Percentiles rank a stretch among this genome's conserved stretches.
Evolutionary conservation across 2,113 vertebrate species (phyloP).

Genomic region (Solenodon paradoxus): DNA sequence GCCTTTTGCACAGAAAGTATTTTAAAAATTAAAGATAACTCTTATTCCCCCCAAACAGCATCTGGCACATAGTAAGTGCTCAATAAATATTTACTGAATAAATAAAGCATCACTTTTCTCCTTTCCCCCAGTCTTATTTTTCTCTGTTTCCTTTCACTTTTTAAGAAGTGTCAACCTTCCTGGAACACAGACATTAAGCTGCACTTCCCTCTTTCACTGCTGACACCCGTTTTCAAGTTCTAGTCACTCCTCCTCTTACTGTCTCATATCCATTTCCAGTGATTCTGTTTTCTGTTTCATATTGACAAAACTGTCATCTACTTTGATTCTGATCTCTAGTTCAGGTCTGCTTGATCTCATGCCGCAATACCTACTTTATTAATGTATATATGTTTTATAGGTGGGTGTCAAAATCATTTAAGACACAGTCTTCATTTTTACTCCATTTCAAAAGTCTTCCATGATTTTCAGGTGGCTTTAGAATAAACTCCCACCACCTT

Average conservation of each 20-base stretch:
- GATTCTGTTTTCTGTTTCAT: neutral
- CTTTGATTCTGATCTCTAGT: neutral
- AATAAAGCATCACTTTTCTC: neutral
- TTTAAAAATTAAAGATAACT: constrained; percentile 51
- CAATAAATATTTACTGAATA: neutral
- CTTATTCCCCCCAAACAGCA: neutral
- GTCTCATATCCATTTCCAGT: neutral
- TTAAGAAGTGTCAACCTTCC: neutral
- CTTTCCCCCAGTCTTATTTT: neutral
- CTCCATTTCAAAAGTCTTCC: neutral
- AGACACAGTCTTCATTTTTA: neutral
- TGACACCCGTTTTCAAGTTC: neutral
- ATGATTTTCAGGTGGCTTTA: neutral
- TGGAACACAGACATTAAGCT: neutral
- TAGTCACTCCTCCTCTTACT: neutral
- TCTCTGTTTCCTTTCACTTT: neutral
- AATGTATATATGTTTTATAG: too few species aligned
- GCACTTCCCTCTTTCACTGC: neutral
- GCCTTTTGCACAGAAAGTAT: neutral
- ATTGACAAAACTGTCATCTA: neutral
- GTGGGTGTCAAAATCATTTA: neutral
- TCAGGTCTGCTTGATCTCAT: neutral
- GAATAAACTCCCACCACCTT: neutral
- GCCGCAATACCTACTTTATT: neutral
- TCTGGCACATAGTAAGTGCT: neutral